Evolutionary conservation across 2,113 vertebrate genomes (phyloP).

Genomic region (Mellivora capensis): DNA sequence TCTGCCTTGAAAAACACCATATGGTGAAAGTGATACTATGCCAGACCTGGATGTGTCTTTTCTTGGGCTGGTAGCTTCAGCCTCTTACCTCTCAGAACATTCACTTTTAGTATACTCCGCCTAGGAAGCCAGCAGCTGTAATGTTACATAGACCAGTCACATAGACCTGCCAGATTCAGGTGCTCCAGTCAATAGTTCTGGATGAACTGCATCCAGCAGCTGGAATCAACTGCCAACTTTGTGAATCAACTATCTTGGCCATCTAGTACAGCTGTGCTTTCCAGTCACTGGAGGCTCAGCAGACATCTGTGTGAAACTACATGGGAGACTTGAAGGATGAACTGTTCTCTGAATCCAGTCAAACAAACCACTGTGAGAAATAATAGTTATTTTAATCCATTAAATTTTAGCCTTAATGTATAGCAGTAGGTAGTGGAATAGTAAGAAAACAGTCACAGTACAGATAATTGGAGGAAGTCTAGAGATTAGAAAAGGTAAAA

Average conservation of each 20-base stretch:
- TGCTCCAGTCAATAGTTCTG: background rate
- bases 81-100: background rate
- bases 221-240: background rate
- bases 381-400: background rate
- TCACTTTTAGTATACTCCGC: background rate
- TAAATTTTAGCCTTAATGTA: background rate
- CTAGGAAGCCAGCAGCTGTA: background rate
- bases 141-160: background rate
- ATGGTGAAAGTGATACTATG: background rate
- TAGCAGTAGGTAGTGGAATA: background rate
- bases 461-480: background rate
- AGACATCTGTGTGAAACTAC: background rate
- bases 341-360: background rate
- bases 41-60: background rate
- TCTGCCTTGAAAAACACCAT: background rate
- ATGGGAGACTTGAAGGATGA: background rate
- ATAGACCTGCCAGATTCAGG: background rate
- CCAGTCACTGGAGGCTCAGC: background rate
- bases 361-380: background rate
- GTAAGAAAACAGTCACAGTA: background rate
- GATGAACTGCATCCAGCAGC: background rate
- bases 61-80: background rate
- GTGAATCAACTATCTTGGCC: background rate
- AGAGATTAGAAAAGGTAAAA: background rate
- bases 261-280: background rate